These are phyloP conservation scores for Acrocyrtus sp. DNA, from an alignment of 2,888 invertebrate genomes.

Conservation along the genomic window DNA sequence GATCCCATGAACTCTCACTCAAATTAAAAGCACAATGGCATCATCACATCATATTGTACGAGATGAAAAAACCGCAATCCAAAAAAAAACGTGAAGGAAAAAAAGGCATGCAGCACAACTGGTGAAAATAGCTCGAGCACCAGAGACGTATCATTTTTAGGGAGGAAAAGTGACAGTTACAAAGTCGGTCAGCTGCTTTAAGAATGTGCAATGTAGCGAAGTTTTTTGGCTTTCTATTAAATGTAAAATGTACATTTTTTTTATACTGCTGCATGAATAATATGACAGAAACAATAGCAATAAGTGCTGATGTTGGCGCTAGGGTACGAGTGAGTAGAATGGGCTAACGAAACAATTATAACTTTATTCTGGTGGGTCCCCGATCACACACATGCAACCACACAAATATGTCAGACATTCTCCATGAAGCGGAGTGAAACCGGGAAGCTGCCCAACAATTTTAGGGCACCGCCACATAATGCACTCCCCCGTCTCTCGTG, in stretches of 20 bases:
- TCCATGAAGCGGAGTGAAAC: conserved; percentile 39
- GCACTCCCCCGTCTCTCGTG: no score
- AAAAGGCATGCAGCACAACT: no score
- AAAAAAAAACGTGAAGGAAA: no score
- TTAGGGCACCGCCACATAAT: no score
- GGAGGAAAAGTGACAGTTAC: conserved; percentile 16
- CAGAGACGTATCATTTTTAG: conserved; percentile 32
- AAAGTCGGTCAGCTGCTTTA: conserved; percentile 40
- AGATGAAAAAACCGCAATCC: no score
- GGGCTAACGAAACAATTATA: conserved; percentile 20
- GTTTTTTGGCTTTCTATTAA: not conserved
- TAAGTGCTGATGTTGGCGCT: conserved; percentile 12
- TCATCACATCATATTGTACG: no score
- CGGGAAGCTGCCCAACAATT: conserved; percentile 37
- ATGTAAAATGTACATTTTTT: not conserved
- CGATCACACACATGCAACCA: conserved; percentile 23
- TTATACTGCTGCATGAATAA: conserved; percentile 37
- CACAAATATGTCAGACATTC: conserved; percentile 45
- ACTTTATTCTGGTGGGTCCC: conserved; percentile 1
- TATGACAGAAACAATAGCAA: conserved; percentile 45
- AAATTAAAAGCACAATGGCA: no score
- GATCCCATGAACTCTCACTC: not conserved
- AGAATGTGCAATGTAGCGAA: not conserved
- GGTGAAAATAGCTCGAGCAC: no score
- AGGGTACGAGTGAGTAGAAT: conserved; percentile 12